Evolutionary conservation across 1,140 invertebrate genomes (phyloP), one percentile per base, ranked within the genome.

Genomic region (Asobara japonica): DNA sequence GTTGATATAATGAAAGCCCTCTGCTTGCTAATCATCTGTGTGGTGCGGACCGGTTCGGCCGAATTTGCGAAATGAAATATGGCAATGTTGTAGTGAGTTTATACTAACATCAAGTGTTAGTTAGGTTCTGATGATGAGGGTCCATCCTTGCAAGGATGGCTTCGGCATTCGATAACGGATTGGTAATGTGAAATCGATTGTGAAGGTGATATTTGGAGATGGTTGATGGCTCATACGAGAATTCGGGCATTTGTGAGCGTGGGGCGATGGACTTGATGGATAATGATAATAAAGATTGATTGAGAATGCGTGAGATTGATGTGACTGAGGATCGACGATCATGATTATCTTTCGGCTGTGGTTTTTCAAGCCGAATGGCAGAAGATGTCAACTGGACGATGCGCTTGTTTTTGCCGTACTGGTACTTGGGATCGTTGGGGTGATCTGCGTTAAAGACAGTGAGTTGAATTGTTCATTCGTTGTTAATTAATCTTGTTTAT

Each of bases 381-480:
- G 77, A 72, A 67, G 75, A 72, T 77, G 78, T 41, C 62, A 82
- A 73, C 77, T 76, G 77, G 67, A 75, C 48, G 80, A 78, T 73
- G 77, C 80, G 66, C 80, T 87, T 48, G 75, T 84, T 69, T 73
- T 82, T 29, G 79, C 82, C 65, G 77, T 87, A 69, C 80, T 87
- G 69, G 79, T 80, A 3, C 80, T 86, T 27, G 86, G 84, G 81
- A 84, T 87, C 81, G 82, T 84, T 56, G 83, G 85, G 38, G 83
- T 81, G 6, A 75, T 85, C 41, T 86, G 83, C 77, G 84, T 85
- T 74, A 87, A 87, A 68, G 85, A 87, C 71, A 83, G 86, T 87
- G 79, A 86, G 85, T 85, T 48, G 16, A 65, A 29, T 65, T 68
- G 27, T n/a, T n/a, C 38, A 41, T 61, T 36, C 11, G 11, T 6